phyloP scores from a whole-genome alignment of 2,113 vertebrate genomes.

The Labeo catla region DNA sequence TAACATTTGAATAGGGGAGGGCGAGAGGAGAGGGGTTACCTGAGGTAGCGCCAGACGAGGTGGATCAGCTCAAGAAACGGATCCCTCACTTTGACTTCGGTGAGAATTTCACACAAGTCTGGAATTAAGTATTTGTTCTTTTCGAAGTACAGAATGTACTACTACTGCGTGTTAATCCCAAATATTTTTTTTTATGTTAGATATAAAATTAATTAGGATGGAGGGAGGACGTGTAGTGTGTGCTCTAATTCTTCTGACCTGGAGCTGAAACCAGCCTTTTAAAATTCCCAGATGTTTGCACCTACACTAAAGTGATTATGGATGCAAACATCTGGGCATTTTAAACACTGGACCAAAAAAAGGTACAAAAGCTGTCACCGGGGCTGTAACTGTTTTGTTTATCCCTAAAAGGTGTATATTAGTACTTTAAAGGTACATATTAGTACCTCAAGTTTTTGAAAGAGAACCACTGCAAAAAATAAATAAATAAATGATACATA shows the following conservation, averaged over 20 bases:
- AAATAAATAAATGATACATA: no score
- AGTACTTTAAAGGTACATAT: background rate
- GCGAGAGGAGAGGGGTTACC: slow-evolving; percentile 47
- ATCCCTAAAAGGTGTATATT: background rate
- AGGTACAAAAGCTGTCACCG: background rate
- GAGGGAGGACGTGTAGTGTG: background rate
- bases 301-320: background rate
- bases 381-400: no score
- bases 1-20: slow-evolving; percentile 44
- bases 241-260: background rate
- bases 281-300: background rate
- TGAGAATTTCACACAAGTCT: slow-evolving; percentile 3
- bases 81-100: background rate
- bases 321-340: no score
- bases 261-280: background rate
- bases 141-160: background rate
- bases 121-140: background rate
- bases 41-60: slow-evolving; percentile 53
- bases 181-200: background rate
- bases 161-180: background rate
- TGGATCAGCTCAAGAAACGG: background rate
- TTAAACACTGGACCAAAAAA: background rate
- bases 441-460: background rate
- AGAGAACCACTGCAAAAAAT: no score
- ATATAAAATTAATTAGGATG: background rate